Conservation (phyloP, 2,797 vertebrate species). For the Pygocentrus nattereri region DNA sequence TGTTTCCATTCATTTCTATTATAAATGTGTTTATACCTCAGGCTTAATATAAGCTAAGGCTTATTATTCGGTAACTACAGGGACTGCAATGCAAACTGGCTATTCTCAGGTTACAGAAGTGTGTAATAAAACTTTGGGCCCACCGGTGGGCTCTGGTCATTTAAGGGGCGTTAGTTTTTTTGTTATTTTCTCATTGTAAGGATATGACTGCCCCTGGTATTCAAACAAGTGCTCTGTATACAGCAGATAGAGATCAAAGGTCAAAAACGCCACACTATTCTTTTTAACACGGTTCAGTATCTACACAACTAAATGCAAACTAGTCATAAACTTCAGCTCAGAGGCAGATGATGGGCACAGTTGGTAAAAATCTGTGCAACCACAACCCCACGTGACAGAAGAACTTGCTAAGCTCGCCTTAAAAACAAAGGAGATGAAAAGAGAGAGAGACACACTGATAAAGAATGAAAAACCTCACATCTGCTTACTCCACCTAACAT, state of each 20-base stretch:
- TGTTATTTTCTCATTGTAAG: neutral
- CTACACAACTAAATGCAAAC: neutral
- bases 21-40: neutral
- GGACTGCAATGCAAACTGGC: no score
- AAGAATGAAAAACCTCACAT: neutral
- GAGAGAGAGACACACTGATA: neutral
- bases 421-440: neutral
- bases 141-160: no score
- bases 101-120: no score
- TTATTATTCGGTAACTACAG: no score
- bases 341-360: neutral
- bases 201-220: neutral
- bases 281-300: neutral
- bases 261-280: no score
- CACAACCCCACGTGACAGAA: neutral
- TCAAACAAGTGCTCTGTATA: neutral
- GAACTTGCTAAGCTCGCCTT: neutral
- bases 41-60: no score
- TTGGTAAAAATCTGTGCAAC: neutral
- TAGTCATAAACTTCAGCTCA: neutral
- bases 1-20: no score
- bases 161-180: no score
- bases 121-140: no score
- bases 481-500: neutral
- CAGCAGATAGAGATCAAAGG: neutral